Conservation (phyloP, 2,113 vertebrate species). For the Merops nubicus region DNA sequence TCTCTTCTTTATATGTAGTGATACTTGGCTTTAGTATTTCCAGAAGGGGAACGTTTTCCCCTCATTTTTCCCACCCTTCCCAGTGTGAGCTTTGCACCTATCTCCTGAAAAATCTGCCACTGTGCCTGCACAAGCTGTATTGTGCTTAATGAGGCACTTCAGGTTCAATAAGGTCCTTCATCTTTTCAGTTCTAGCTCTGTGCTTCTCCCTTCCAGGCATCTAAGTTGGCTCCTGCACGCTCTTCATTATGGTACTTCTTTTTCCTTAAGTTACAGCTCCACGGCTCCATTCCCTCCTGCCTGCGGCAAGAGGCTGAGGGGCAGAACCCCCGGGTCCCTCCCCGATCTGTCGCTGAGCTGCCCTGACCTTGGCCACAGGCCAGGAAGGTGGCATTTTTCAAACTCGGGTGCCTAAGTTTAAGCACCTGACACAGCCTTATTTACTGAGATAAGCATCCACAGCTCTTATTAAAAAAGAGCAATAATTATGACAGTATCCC, state of each 20-base stretch:
- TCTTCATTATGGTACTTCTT: not conserved
- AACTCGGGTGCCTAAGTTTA: not conserved
- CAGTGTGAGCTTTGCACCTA: not conserved
- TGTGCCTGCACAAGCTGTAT: not conserved
- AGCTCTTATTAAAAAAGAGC: not conserved
- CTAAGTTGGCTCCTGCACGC: not conserved
- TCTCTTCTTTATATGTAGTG: not conserved
- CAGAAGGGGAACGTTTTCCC: not conserved
- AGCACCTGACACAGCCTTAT: not conserved
- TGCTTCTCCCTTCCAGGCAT: conserved; percentile 6
- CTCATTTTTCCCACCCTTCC: not conserved
- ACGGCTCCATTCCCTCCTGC: not conserved
- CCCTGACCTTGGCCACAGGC: not conserved
- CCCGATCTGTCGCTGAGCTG: not conserved
- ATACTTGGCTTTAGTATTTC: not conserved
- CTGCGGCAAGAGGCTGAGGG: not conserved
- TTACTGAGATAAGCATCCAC: not conserved
- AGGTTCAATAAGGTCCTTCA: conserved; percentile 7
- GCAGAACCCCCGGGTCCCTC: not conserved
- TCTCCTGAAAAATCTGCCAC: not conserved
- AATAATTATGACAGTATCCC: not conserved
- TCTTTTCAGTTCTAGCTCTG: not conserved
- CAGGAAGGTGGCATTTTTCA: not conserved
- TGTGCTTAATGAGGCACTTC: conserved; percentile 19
- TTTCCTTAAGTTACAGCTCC: not conserved